phyloP scores from a whole-genome alignment of 1,140 invertebrate species.

The Drosophila jambulina region DNA sequence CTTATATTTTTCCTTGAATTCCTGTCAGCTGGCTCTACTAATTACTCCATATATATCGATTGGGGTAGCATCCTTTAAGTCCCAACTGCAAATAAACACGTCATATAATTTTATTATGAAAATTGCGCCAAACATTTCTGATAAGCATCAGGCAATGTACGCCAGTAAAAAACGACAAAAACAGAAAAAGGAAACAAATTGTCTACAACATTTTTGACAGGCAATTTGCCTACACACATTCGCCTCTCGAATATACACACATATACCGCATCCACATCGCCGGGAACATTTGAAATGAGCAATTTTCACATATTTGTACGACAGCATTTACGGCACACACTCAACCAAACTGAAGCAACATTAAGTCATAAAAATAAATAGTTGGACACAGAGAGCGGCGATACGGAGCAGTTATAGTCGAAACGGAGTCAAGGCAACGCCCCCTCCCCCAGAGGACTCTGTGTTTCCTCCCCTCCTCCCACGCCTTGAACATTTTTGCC shows the following conservation, averaged over 20 bases:
- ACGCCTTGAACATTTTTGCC: slow-evolving; percentile 40
- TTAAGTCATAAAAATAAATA: slow-evolving; percentile 82
- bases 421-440: slow-evolving; percentile 56
- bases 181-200: slow-evolving; percentile 63
- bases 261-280: neutral
- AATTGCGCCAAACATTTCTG: slow-evolving; percentile 67
- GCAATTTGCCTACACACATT: slow-evolving; percentile 74
- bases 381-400: slow-evolving; percentile 56
- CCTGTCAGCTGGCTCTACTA: neutral
- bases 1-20: neutral
- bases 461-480: neutral
- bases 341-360: slow-evolving; percentile 63
- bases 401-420: slow-evolving; percentile 59
- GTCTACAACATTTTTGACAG: slow-evolving; percentile 77
- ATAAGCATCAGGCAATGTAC: slow-evolving; percentile 60
- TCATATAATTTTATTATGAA: slow-evolving; percentile 48
- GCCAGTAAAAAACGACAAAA: slow-evolving; percentile 36
- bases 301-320: slow-evolving; percentile 83
- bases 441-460: slow-evolving; percentile 12
- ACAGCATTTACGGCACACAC: slow-evolving; percentile 61
- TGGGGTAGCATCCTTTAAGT: slow-evolving; percentile 1
- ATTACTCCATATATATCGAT: slow-evolving; percentile 6
- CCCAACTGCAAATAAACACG: slow-evolving; percentile 33
- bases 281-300: slow-evolving; percentile 74
- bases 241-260: neutral